A percentile compares a stretch with the other conserved stretches of the same genome.
Conservation (phyloP, 2,113 vertebrate genomes). For the Xenopus borealis region DNA sequence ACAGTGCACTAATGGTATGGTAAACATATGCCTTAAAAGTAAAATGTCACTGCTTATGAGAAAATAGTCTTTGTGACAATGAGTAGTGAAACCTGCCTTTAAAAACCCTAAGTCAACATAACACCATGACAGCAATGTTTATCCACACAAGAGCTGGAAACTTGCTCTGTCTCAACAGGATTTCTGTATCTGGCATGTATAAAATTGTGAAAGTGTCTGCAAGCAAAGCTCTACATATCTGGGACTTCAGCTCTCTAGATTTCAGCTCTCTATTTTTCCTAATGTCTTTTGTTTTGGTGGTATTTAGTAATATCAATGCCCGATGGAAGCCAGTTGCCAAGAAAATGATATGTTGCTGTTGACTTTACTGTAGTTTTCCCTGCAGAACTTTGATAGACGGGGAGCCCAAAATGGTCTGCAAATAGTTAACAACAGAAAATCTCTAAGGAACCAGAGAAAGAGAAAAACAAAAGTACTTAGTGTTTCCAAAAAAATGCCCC, state of each 20-base stretch:
- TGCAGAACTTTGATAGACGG: constrained; percentile 21
- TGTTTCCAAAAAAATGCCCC: constrained; percentile 2
- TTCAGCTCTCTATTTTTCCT: not conserved
- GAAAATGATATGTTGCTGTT: not conserved
- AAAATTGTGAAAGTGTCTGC: not conserved
- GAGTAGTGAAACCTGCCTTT: constrained; percentile 13
- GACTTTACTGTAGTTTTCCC: not conserved
- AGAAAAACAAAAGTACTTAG: constrained; percentile 14
- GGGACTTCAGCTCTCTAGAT: not conserved
- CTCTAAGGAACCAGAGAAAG: constrained; percentile 8
- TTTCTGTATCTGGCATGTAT: constrained; percentile 11
- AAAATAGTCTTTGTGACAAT: constrained; percentile 9
- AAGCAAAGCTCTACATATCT: not conserved
- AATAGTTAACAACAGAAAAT: constrained; percentile 9
- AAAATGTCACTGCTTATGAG: not conserved
- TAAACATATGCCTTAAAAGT: constrained; percentile 22
- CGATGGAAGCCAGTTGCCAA: not conserved
- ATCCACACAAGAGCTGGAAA: constrained; percentile 9
- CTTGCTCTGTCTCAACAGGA: constrained; percentile 15
- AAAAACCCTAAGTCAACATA: constrained; percentile 24
- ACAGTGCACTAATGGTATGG: not conserved
- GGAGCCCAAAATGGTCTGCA: not conserved
- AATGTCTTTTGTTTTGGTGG: not conserved
- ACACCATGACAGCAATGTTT: constrained; percentile 16
- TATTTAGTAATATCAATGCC: not conserved